These are phyloP conservation scores for Orbicella faveolata DNA, from an alignment of 64 coral and sea anemone genomes.

Conservation along the genomic window DNA sequence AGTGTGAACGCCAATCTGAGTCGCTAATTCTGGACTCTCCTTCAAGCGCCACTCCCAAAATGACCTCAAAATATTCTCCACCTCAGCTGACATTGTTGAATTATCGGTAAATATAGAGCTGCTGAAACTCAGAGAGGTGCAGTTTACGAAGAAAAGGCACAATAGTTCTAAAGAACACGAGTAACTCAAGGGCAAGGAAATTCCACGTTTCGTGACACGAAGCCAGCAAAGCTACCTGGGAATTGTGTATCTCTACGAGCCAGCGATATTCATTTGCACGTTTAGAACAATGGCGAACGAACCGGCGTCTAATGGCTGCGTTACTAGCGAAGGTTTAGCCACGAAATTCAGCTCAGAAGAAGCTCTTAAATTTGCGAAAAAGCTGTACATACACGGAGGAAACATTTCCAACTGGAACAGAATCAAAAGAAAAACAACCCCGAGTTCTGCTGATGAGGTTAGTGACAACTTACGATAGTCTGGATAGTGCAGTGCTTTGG, in stretches of 20 bases:
- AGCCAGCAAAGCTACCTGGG: constrained; percentile 33
- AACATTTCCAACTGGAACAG: constrained; percentile 90
- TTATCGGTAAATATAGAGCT: constrained; percentile 10
- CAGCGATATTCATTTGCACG: not conserved
- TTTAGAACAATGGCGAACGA: constrained; percentile 34
- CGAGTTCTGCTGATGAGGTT: constrained; percentile 75
- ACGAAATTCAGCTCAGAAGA: constrained; percentile 38
- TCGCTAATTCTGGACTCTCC: constrained; percentile 83
- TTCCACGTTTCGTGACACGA: not conserved
- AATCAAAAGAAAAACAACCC: constrained; percentile 75
- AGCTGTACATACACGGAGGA: constrained; percentile 81
- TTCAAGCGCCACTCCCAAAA: constrained; percentile 92
- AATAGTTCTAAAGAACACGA: not conserved
- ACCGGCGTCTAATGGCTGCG: not conserved
- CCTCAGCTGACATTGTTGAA: constrained; percentile 63
- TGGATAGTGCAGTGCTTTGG: not conserved
- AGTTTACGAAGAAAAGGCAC: not conserved
- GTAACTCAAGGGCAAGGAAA: not conserved
- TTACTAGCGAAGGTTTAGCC: constrained; percentile 14
- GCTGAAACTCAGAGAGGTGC: not conserved
- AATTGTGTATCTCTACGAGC: not conserved
- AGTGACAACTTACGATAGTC: not conserved
- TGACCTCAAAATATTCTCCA: constrained; percentile 65
- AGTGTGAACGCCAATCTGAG: constrained; percentile 69
- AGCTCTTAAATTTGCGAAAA: constrained; percentile 65